Conservation (phyloP, 92 coral and sea anemone species). For the Epizoanthus fatuus region DNA sequence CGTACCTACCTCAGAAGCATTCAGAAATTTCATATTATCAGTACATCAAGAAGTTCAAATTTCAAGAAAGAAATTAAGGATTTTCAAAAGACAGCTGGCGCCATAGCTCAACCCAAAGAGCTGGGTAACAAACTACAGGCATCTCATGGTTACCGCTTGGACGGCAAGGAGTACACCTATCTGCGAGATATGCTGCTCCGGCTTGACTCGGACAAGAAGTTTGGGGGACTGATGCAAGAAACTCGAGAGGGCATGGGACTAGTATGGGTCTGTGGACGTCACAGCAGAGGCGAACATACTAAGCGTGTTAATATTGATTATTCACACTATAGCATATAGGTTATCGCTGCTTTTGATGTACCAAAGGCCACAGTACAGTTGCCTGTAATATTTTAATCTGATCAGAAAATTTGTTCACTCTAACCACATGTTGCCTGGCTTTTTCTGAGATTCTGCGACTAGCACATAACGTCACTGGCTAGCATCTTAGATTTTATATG, state of each 20-base stretch:
- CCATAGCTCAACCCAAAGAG: constrained; percentile 69
- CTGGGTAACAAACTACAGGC: constrained; percentile 50
- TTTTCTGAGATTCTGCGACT: too few relatives aligned
- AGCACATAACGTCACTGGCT: too few relatives aligned
- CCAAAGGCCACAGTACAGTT: too few relatives aligned
- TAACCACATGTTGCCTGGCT: too few relatives aligned
- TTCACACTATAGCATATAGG: not conserved
- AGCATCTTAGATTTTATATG: too few relatives aligned
- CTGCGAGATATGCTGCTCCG: constrained; percentile 46
- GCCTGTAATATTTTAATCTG: too few relatives aligned
- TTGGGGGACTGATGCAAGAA: constrained; percentile 80
- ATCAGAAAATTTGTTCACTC: too few relatives aligned
- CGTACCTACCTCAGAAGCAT: too few relatives aligned
- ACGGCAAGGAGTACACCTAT: constrained; percentile 62
- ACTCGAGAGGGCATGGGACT: constrained; percentile 68
- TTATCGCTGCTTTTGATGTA: not conserved
- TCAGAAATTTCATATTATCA: too few relatives aligned
- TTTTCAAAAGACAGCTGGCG: constrained; percentile 44
- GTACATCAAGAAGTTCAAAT: too few relatives aligned
- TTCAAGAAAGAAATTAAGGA: constrained; percentile 52
- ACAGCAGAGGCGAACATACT: constrained; percentile 43
- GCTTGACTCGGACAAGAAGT: constrained; percentile 57
- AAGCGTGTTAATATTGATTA: constrained; percentile 12
- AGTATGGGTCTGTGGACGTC: constrained; percentile 80
- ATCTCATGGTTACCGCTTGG: constrained; percentile 53